These are phyloP conservation scores for Apeira syringaria DNA, from an alignment of 2,888 invertebrate genomes.

Conservation along the genomic window DNA sequence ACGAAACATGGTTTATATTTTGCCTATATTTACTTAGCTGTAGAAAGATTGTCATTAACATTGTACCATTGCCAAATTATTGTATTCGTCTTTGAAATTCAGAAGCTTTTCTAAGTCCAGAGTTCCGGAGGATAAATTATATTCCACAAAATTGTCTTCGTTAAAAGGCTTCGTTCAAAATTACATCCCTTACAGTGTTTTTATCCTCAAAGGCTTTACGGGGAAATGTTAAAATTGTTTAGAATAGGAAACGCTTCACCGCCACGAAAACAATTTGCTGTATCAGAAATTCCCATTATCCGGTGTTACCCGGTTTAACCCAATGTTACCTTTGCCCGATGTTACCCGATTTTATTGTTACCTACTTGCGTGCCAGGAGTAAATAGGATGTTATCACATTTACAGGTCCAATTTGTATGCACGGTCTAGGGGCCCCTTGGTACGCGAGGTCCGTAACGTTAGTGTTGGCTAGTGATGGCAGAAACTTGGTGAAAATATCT, in stretches of 20 bases:
- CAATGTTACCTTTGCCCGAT: constrained; percentile 33
- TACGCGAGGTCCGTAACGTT: constrained; percentile 38
- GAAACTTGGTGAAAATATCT: constrained; percentile 3
- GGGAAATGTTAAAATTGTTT: constrained; percentile 27
- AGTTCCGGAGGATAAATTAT: background rate
- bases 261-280: constrained; percentile 50
- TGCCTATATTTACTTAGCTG: too few species aligned
- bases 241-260: constrained; percentile 37
- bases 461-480: constrained; percentile 16
- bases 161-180: constrained; percentile 26
- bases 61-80: background rate
- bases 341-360: constrained; percentile 48
- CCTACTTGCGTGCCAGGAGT: constrained; percentile 34
- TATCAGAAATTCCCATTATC: constrained; percentile 57
- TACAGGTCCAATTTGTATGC: constrained; percentile 78
- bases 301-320: constrained; percentile 34
- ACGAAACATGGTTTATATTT: too few species aligned
- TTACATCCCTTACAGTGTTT: constrained; percentile 31
- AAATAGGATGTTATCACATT: constrained; percentile 66
- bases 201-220: constrained; percentile 29
- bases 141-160: constrained; percentile 6
- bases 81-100: background rate
- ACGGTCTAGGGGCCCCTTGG: constrained; percentile 65
- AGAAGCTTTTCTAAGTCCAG: background rate
- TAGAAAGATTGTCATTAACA: too few species aligned